A percentile compares a stretch with the other conserved stretches of the same genome.
phyloP scores from a whole-genome alignment of 2,888 invertebrate species.

The Volucella zonaria region DNA sequence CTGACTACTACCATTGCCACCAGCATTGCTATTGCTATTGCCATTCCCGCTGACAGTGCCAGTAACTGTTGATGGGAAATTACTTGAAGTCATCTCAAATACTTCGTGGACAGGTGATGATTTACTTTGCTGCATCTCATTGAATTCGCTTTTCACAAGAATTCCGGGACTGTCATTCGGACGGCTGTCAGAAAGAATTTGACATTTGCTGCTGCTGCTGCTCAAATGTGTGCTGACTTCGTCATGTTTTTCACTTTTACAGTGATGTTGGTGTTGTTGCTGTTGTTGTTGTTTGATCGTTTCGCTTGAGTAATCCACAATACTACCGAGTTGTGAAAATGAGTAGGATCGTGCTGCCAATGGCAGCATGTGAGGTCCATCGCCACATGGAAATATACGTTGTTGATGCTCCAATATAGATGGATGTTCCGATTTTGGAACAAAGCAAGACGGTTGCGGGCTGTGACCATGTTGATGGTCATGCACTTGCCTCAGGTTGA shows the following conservation, averaged over 20 bases:
- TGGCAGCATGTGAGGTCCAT: constrained; percentile 65
- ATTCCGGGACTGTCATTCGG: constrained; percentile 20
- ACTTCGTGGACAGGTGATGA: constrained; percentile 73
- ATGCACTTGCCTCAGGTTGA: constrained; percentile 52
- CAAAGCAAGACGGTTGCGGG: constrained; percentile 43
- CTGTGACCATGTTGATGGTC: constrained; percentile 46
- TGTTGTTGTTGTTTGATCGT: constrained; percentile 45
- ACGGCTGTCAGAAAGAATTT: constrained; percentile 55
- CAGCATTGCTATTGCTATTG: constrained; percentile 32
- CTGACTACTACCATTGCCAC: constrained; percentile 32
- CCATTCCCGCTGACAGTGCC: constrained; percentile 33
- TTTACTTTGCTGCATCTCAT: constrained; percentile 71
- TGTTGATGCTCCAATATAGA: constrained; percentile 57
- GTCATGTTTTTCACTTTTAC: constrained; percentile 68
- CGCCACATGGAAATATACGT: constrained; percentile 57
- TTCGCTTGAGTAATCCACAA: constrained; percentile 63
- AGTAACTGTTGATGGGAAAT: constrained; percentile 54
- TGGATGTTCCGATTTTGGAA: constrained; percentile 39
- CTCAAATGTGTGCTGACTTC: constrained; percentile 33
- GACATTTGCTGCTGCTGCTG: constrained; percentile 63
- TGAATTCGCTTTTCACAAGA: constrained; percentile 69
- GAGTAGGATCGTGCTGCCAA: constrained; percentile 61
- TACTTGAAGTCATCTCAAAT: constrained; percentile 67
- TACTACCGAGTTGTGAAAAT: constrained; percentile 50
- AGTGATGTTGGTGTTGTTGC: constrained; percentile 37